phyloP scores from a whole-genome alignment of 2,113 vertebrate species.

The Centropus unirufus region DNA sequence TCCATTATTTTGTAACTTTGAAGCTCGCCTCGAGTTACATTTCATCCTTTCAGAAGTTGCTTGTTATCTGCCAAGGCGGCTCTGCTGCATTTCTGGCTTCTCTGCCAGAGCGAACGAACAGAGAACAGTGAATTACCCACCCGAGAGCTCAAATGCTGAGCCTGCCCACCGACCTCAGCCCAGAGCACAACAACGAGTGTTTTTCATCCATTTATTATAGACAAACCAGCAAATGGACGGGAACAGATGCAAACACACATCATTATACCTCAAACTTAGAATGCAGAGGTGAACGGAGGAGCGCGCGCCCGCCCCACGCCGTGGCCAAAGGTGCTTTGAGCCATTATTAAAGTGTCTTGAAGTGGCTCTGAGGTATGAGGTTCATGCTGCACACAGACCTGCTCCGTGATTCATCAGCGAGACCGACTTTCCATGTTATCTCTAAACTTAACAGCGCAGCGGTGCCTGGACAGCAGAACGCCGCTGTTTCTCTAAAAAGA shows the following conservation, averaged over 20 bases:
- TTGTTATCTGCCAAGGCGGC: background rate
- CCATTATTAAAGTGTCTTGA: background rate
- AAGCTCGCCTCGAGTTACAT: background rate
- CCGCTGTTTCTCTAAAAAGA: background rate
- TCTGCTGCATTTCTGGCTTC: background rate
- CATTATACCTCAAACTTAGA: background rate
- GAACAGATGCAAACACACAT: background rate
- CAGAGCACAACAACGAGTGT: background rate
- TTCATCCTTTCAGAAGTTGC: background rate
- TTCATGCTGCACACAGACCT: background rate
- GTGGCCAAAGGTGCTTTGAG: background rate
- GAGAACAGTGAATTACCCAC: background rate
- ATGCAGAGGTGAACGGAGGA: background rate
- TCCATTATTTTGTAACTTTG: background rate
- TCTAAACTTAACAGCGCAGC: slow-evolving; percentile 13
- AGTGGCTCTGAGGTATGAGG: background rate
- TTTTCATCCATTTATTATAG: background rate
- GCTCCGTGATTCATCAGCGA: background rate
- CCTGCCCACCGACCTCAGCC: background rate
- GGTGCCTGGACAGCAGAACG: slow-evolving; percentile 34
- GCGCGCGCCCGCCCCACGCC: accelerated
- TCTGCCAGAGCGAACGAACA: background rate
- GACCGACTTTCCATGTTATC: background rate
- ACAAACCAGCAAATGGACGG: background rate
- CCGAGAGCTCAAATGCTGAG: background rate